A percentile compares a stretch with the other conserved stretches of the same genome.
phyloP scores from a whole-genome alignment of 2,888 invertebrate genomes.

The Meta bourneti region DNA sequence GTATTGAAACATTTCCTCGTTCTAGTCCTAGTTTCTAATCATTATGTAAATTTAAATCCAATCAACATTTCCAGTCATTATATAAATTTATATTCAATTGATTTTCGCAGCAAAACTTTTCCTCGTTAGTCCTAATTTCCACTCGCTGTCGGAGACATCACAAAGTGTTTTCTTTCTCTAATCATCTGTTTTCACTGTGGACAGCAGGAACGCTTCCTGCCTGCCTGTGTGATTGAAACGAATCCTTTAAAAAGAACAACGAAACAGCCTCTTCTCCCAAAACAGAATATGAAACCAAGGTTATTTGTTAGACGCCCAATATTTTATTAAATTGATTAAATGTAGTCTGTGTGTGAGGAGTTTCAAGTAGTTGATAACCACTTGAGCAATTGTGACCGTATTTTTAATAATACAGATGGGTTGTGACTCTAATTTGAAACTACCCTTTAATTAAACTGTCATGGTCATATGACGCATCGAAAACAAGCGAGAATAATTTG shows the following conservation, averaged over 20 bases:
- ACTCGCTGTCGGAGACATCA: not conserved
- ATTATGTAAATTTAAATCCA: no score
- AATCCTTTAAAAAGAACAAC: not conserved
- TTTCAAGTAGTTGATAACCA: no score
- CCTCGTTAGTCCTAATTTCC: not conserved
- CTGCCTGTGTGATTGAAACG: constrained; percentile 13
- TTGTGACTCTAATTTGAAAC: no score
- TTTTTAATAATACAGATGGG: no score
- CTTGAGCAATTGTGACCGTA: no score
- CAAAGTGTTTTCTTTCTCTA: constrained; percentile 11
- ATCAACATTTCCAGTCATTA: no score
- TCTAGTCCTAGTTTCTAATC: no score
- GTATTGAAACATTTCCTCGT: no score
- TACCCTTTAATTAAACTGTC: no score
- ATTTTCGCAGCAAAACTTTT: not conserved
- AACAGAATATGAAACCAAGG: not conserved
- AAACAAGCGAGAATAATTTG: no score
- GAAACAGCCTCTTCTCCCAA: not conserved
- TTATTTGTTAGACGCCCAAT: not conserved
- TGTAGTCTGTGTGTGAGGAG: no score
- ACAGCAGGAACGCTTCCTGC: constrained; percentile 15
- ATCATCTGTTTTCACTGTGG: not conserved
- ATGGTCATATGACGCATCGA: no score
- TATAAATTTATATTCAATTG: not conserved
- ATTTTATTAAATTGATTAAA: not conserved